A percentile compares a stretch with the other conserved stretches of the same genome.
These are phyloP conservation scores for Spialia ferax DNA, from an alignment of 2,888 invertebrate genomes.

Conservation along the genomic window DNA sequence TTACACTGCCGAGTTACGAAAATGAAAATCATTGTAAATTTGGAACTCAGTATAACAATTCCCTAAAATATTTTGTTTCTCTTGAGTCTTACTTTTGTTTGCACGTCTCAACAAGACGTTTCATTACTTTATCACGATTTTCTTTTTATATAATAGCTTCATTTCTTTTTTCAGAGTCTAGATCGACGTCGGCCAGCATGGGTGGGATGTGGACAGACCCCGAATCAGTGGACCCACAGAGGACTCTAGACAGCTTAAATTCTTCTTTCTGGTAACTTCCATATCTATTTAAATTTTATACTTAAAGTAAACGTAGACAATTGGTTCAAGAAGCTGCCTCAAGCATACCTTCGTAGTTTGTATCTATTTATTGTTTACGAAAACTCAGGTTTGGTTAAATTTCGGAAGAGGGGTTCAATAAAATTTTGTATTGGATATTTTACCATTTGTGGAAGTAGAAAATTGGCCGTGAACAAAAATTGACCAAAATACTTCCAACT, in stretches of 20 bases:
- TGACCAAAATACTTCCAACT: constrained; percentile 33
- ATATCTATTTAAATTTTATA: not conserved
- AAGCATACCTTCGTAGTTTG: no score
- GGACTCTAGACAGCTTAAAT: constrained; percentile 83
- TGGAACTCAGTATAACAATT: not conserved
- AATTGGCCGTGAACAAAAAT: constrained; percentile 2
- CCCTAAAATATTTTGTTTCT: not conserved
- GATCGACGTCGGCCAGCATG: constrained; percentile 89
- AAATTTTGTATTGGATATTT: no score
- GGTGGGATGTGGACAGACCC: constrained; percentile 83
- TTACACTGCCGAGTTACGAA: no score
- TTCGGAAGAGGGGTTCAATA: no score
- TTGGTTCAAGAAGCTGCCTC: no score
- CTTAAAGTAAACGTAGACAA: no score
- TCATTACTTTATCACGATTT: no score
- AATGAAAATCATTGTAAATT: no score
- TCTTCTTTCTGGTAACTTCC: constrained; percentile 74
- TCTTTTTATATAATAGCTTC: not conserved
- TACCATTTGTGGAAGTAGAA: no score
- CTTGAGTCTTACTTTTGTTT: not conserved
- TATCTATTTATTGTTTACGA: not conserved
- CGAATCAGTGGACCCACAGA: constrained; percentile 87
- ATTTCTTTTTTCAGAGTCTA: constrained; percentile 77
- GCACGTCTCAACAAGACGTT: no score
- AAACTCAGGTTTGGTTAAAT: not conserved